These are phyloP conservation scores for Caretta caretta DNA, from an alignment of 2,113 vertebrate genomes.

Conservation along the genomic window DNA sequence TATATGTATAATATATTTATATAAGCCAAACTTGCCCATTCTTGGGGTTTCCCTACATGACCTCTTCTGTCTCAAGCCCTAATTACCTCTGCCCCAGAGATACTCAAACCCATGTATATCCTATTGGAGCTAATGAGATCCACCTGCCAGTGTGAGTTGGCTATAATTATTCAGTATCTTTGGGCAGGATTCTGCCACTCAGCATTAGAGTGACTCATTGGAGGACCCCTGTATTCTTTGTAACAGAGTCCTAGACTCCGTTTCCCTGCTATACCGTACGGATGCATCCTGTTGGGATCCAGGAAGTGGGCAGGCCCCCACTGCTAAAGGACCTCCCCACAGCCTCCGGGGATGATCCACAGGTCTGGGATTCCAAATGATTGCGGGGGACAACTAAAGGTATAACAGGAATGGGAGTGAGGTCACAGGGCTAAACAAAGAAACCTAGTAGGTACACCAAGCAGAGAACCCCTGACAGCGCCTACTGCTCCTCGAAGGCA, in stretches of 20 bases:
- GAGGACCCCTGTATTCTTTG: background rate
- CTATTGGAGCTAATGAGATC: background rate
- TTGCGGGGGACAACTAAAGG: too few relatives aligned
- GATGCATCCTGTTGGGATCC: background rate
- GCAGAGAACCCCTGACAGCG: too few relatives aligned
- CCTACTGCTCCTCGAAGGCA: too few relatives aligned
- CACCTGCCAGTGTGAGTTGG: background rate
- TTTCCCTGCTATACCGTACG: background rate
- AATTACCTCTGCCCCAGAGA: background rate
- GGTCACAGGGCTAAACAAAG: too few relatives aligned
- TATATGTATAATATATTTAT: too few relatives aligned
- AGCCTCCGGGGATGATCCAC: too few relatives aligned
- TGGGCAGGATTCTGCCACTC: background rate
- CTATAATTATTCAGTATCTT: background rate
- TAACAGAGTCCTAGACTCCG: background rate
- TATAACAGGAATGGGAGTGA: too few relatives aligned
- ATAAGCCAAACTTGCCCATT: background rate
- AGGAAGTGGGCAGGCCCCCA: too few relatives aligned
- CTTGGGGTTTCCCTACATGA: background rate
- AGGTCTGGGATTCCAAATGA: too few relatives aligned
- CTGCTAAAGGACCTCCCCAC: too few relatives aligned
- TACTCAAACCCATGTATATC: background rate
- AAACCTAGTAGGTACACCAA: too few relatives aligned
- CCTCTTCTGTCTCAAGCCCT: background rate
- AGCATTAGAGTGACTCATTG: accelerated